Conservation (phyloP, 2,113 vertebrate species). For the Myiagra hebetior region DNA sequence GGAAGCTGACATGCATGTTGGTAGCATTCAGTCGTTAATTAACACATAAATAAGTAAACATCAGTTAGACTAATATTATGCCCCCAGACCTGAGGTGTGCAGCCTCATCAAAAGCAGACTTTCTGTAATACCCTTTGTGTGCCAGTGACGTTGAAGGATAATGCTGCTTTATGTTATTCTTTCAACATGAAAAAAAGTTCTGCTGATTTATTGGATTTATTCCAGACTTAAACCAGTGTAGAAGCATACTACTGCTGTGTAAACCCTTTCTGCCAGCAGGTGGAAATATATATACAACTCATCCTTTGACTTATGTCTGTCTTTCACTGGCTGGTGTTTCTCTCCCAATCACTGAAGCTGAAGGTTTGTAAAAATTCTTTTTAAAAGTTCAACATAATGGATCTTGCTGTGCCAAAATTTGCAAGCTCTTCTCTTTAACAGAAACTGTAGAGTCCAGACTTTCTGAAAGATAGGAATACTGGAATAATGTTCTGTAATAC, state of each 20-base stretch:
- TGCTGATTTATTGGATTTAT: background rate
- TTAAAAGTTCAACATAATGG: background rate
- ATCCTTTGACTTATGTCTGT: background rate
- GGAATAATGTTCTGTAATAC: background rate
- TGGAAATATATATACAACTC: constrained; percentile 23
- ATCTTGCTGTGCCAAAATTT: background rate
- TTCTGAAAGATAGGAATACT: background rate
- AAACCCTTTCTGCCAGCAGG: constrained; percentile 26
- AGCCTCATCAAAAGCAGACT: background rate
- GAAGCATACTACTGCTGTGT: background rate
- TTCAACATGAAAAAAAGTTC: background rate
- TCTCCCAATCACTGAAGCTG: background rate
- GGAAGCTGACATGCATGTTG: background rate
- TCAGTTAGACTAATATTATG: background rate
- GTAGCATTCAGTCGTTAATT: background rate
- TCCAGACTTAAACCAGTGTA: background rate
- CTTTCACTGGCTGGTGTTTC: background rate
- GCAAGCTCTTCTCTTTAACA: background rate
- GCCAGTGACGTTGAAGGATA: background rate
- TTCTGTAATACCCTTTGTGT: background rate
- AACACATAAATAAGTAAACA: background rate
- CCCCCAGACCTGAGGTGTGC: background rate
- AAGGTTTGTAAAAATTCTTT: background rate
- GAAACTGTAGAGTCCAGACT: background rate
- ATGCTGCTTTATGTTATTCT: background rate